These are phyloP conservation scores for Ormyrus thymus DNA, from an alignment of 2,888 invertebrate species.

Conservation along the genomic window DNA sequence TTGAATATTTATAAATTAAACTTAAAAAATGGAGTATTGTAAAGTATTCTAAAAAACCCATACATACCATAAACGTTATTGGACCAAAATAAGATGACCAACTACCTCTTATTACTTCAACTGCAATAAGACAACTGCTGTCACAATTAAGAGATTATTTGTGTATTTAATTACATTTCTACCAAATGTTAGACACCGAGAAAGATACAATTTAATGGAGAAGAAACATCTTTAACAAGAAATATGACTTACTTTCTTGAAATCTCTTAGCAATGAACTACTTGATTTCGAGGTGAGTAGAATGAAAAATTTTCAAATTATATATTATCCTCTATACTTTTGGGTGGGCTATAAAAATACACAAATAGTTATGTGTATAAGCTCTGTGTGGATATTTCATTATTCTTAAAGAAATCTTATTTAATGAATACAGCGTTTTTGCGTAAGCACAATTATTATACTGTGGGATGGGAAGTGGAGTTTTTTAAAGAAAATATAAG, in stretches of 20 bases:
- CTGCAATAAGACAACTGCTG: slow-evolving; percentile 61
- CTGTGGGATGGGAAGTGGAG: too few species aligned
- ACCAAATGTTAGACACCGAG: slow-evolving; percentile 62
- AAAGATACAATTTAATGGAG: slow-evolving; percentile 70
- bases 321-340: slow-evolving; percentile 67
- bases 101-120: slow-evolving; percentile 58
- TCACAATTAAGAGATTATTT: slow-evolving; percentile 63
- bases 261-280: slow-evolving; percentile 73
- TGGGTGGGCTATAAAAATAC: slow-evolving; percentile 66
- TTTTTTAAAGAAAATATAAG: too few species aligned
- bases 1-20: slow-evolving; percentile 3
- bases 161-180: slow-evolving; percentile 62
- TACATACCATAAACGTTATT: slow-evolving; percentile 31
- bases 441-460: too few species aligned
- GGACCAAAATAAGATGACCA: slow-evolving; percentile 39
- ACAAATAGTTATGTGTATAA: too few species aligned
- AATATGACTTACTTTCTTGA: slow-evolving; percentile 73
- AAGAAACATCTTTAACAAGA: slow-evolving; percentile 72
- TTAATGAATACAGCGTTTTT: too few species aligned
- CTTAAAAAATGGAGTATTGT: slow-evolving; percentile 4
- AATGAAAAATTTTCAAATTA: slow-evolving; percentile 71
- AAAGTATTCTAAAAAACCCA: neutral
- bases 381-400: too few species aligned
- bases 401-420: too few species aligned
- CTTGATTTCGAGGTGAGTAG: slow-evolving; percentile 74